These are phyloP conservation scores for Hippopotamus amphibius DNA, from an alignment of 2,113 vertebrate species.

Conservation along the genomic window DNA sequence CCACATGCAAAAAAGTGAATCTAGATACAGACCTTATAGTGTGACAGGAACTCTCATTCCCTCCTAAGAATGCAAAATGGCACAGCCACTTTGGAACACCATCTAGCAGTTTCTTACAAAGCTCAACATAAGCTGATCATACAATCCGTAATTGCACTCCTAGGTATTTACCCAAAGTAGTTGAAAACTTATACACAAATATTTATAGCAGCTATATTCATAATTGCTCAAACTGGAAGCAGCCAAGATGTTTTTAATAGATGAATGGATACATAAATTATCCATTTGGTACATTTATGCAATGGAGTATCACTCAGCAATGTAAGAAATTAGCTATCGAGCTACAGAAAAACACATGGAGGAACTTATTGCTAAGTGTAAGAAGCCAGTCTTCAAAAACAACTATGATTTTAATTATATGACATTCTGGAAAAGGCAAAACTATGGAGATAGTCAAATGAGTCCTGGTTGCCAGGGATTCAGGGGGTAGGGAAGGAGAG, in stretches of 20 bases:
- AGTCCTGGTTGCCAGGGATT: not conserved
- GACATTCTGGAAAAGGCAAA: not conserved
- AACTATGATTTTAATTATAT: not conserved
- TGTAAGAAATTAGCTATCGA: not conserved
- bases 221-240: not conserved
- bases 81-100: not conserved
- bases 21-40: not conserved
- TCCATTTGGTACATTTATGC: not conserved
- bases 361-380: not conserved
- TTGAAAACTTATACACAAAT: not conserved
- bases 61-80: not conserved
- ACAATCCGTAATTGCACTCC: not conserved
- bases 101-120: not conserved
- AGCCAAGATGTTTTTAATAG: not conserved
- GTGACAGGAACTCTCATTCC: not conserved
- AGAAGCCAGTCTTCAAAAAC: not conserved
- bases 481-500: not conserved
- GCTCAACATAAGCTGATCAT: not conserved
- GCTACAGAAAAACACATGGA: not conserved
- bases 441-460: not conserved
- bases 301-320: not conserved
- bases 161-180: not conserved
- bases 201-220: not conserved
- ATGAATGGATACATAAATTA: not conserved
- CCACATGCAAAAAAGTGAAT: not conserved